Conservation (phyloP, 2,888 invertebrate species). For the Diplazon laetatorius region DNA sequence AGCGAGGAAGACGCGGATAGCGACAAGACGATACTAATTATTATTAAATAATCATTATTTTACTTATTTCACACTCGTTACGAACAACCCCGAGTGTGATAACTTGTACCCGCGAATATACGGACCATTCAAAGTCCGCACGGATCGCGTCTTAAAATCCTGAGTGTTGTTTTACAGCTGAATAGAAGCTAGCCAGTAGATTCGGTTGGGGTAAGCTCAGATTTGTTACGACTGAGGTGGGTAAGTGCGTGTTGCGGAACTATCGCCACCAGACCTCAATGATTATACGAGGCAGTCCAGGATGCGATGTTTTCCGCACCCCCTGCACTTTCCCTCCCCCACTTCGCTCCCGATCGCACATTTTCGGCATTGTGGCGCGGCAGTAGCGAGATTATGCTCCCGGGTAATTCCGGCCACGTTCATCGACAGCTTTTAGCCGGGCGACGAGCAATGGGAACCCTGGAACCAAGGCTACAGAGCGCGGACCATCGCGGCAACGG, state of each 20-base stretch:
- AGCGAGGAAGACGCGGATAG: constrained; percentile 21
- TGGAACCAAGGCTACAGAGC: background rate
- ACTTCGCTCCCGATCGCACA: background rate
- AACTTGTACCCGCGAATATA: constrained; percentile 1
- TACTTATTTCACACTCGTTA: too few relatives aligned
- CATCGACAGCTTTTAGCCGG: constrained; percentile 50
- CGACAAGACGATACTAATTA: constrained; percentile 13
- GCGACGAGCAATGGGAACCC: constrained; percentile 34
- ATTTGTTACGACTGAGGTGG: constrained; percentile 26
- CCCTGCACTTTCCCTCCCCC: too few relatives aligned
- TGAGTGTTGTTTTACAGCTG: constrained; percentile 42
- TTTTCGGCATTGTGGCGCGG: constrained; percentile 9
- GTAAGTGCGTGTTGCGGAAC: background rate
- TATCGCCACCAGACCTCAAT: background rate
- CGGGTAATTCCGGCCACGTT: constrained; percentile 48
- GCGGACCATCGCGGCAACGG: constrained; percentile 27
- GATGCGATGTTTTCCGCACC: background rate
- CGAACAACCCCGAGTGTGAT: too few relatives aligned
- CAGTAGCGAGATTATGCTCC: constrained; percentile 39
- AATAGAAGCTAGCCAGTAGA: constrained; percentile 47
- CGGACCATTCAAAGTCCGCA: background rate
- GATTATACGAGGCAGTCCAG: background rate
- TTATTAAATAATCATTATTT: too few relatives aligned
- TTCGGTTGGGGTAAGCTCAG: constrained; percentile 32
- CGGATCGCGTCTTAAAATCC: constrained; percentile 31